A percentile compares a stretch with the other conserved stretches of the same genome.
phyloP scores from a whole-genome alignment of 2,888 invertebrate genomes.

The Tigriopus californicus region DNA sequence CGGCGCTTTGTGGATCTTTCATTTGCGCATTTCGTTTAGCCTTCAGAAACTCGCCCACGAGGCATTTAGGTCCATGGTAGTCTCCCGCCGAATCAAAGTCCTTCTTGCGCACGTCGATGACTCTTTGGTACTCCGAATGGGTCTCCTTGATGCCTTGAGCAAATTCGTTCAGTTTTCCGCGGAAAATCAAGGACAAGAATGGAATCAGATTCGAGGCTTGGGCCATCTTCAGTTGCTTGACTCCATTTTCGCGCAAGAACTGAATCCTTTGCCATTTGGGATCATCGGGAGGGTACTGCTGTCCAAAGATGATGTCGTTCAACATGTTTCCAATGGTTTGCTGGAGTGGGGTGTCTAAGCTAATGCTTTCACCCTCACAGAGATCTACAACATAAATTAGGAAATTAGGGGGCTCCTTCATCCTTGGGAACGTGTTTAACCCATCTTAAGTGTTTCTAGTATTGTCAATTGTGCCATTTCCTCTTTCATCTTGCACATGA shows the following conservation, averaged over 20 bases:
- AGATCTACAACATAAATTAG: too few relatives aligned
- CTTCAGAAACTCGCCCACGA: too few relatives aligned
- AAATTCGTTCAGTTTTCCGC: conserved; percentile 42
- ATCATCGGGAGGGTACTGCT: conserved; percentile 39
- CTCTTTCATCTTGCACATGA: too few relatives aligned
- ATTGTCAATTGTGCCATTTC: too few relatives aligned
- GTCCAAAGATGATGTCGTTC: conserved; percentile 56
- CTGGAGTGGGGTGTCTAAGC: conserved; percentile 27
- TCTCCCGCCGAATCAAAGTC: too few relatives aligned
- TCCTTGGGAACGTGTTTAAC: too few relatives aligned
- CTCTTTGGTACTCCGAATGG: conserved; percentile 46
- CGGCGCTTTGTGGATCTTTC: too few relatives aligned
- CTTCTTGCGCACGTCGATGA: conserved; percentile 32
- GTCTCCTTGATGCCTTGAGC: conserved; percentile 44
- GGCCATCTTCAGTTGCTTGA: conserved; percentile 59
- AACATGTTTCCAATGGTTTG: conserved; percentile 57
- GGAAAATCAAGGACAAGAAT: conserved; percentile 44
- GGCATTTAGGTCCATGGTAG: too few relatives aligned
- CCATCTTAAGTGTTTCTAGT: too few relatives aligned
- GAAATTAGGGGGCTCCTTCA: too few relatives aligned
- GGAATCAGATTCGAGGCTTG: conserved; percentile 69
- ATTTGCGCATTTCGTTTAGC: too few relatives aligned
- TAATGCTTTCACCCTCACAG: conserved; percentile 5
- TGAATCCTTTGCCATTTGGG: conserved; percentile 56
- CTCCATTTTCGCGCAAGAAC: conserved; percentile 59